Evolutionary conservation across 2,888 invertebrate species (phyloP).

Genomic region (Drosophila acutilabella): DNA sequence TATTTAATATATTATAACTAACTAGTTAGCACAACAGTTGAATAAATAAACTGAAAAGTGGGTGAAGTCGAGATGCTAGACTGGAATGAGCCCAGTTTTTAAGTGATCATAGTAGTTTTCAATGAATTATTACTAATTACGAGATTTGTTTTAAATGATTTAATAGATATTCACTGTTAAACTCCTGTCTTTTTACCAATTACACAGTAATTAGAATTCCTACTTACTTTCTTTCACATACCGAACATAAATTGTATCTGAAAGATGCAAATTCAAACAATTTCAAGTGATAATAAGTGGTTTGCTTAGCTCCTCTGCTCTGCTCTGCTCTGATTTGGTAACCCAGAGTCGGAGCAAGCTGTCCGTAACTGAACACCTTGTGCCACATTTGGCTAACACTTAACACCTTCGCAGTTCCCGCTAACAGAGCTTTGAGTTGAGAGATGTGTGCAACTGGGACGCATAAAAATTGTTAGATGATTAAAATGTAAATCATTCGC

Average conservation of each 20-base stretch:
- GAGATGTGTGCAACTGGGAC: conserved; percentile 30
- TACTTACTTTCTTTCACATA: not conserved
- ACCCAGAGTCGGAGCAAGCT: conserved; percentile 23
- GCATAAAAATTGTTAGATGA: conserved; percentile 49
- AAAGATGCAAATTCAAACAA: not conserved
- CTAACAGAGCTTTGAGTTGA: conserved; percentile 14
- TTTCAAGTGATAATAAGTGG: conserved; percentile 8
- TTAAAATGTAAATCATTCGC: conserved; percentile 68
- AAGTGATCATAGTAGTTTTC: too few species aligned
- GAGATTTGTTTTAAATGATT: too few species aligned
- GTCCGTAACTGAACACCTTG: conserved; percentile 35
- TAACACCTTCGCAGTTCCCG: conserved; percentile 7
- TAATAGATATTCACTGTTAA: too few species aligned
- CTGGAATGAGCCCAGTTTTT: too few species aligned
- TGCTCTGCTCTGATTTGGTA: conserved; percentile 4
- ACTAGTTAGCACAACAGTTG: too few species aligned
- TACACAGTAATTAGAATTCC: not conserved
- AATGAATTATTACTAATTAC: too few species aligned
- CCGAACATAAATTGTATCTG: not conserved
- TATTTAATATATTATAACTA: too few species aligned
- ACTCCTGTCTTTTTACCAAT: too few species aligned
- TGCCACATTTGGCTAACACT: conserved; percentile 37
- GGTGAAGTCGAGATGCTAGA: too few species aligned
- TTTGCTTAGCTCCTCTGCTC: not conserved
- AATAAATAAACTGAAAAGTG: too few species aligned